Percentiles rank a stretch among this genome's conserved stretches.
phyloP scores from a whole-genome alignment of 2,888 invertebrate genomes.

The Pecten maximus region DNA sequence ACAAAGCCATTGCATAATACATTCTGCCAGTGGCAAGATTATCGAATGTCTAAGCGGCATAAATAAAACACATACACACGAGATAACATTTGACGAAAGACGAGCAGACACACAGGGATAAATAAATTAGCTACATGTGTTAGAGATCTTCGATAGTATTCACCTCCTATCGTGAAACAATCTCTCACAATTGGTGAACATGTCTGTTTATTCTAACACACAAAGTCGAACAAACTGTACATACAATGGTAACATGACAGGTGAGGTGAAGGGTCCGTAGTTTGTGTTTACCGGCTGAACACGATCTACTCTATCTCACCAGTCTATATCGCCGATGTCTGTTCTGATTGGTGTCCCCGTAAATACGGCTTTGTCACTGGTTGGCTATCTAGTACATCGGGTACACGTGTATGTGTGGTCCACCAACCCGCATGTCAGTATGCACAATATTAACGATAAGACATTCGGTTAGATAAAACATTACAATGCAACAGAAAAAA shows the following conservation, averaged over 20 bases:
- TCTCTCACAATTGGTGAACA: conserved; percentile 35
- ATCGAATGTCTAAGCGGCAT: conserved; percentile 18
- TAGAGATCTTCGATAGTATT: conserved; percentile 22
- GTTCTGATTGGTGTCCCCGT: background rate
- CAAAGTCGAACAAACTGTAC: background rate
- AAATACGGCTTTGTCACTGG: conserved; percentile 1
- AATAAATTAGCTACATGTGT: conserved; percentile 40
- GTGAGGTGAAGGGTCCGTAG: background rate
- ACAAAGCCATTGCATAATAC: conserved; percentile 30
- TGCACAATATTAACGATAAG: conserved; percentile 10
- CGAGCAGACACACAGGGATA: conserved; percentile 36
- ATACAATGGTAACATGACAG: conserved; percentile 16
- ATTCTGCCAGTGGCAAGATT: conserved; percentile 32
- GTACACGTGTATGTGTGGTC: conserved; percentile 33
- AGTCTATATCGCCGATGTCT: conserved; percentile 3
- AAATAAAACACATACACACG: conserved; percentile 33
- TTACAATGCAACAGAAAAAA: background rate
- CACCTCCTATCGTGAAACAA: conserved; percentile 15
- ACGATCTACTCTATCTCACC: conserved; percentile 6
- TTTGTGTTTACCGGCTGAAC: background rate
- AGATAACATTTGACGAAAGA: conserved; percentile 40
- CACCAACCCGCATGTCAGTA: background rate
- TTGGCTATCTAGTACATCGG: conserved; percentile 21
- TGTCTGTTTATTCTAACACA: conserved; percentile 24
- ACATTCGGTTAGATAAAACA: background rate